These are phyloP conservation scores for Hipparchia sbordonii DNA, from an alignment of 2,888 invertebrate species.

Conservation along the genomic window DNA sequence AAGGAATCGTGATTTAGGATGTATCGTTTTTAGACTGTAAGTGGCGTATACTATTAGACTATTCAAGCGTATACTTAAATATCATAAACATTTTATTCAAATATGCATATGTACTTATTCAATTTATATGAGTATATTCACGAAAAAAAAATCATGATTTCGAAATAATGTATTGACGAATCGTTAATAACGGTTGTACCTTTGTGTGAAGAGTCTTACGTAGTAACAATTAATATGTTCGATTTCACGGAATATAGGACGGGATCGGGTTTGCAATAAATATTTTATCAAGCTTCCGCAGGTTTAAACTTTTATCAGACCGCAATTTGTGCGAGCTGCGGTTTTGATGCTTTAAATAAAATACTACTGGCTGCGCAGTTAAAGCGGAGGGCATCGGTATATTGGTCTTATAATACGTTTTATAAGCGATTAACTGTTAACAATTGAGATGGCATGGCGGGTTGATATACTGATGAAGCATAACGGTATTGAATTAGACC, in stretches of 20 bases:
- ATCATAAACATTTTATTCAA: too few relatives aligned
- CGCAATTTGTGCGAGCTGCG: slow-evolving; percentile 22
- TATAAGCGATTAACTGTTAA: neutral
- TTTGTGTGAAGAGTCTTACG: neutral
- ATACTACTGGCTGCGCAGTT: slow-evolving; percentile 7
- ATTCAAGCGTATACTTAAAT: too few relatives aligned
- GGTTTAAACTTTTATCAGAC: slow-evolving; percentile 25
- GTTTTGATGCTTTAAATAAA: slow-evolving; percentile 15
- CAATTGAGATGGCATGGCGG: too few relatives aligned
- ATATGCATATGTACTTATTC: too few relatives aligned
- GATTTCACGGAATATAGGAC: slow-evolving; percentile 4
- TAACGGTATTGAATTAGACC: too few relatives aligned
- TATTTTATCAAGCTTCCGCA: slow-evolving; percentile 22
- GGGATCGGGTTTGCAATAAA: slow-evolving; percentile 10
- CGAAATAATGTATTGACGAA: too few relatives aligned
- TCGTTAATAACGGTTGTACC: neutral
- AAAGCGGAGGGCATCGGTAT: slow-evolving; percentile 1
- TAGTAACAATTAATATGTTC: slow-evolving; percentile 13
- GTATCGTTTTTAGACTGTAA: too few relatives aligned
- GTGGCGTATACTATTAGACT: too few relatives aligned
- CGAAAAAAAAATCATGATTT: too few relatives aligned
- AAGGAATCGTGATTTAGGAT: too few relatives aligned
- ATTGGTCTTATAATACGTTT: neutral
- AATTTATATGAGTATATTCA: too few relatives aligned
- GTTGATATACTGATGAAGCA: too few relatives aligned